Conservation (phyloP, 1,140 invertebrate genomes). For the Caerostris darwini region DNA sequence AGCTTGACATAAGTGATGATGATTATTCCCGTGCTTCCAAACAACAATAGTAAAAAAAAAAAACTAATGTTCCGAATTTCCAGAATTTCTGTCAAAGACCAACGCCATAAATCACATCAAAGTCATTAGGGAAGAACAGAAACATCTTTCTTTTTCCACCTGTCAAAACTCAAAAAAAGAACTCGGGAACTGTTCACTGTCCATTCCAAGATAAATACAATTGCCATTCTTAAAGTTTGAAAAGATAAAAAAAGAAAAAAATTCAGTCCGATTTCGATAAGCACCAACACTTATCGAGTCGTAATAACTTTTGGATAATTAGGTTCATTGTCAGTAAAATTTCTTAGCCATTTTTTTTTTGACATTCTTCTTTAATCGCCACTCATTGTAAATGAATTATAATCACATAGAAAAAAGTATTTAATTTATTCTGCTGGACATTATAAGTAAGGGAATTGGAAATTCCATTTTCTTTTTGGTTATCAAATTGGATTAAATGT, state of each 20-base stretch:
- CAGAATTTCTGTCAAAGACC: conserved; percentile 61
- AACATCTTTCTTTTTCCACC: conserved; percentile 62
- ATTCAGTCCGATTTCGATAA: conserved; percentile 57
- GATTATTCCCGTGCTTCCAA: conserved; percentile 14
- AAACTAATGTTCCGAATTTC: conserved; percentile 65
- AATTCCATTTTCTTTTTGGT: neutral
- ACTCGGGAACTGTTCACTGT: neutral
- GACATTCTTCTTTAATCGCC: neutral
- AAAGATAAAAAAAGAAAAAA: neutral
- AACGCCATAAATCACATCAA: conserved; percentile 61
- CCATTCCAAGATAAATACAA: conserved; percentile 60
- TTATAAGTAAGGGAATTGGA: neutral
- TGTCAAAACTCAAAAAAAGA: conserved; percentile 58
- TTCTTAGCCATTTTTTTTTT: neutral
- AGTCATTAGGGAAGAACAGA: conserved; percentile 67
- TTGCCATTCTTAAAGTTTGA: conserved; percentile 19
- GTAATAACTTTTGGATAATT: conserved; percentile 1
- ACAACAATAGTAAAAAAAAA: neutral
- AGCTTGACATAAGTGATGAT: conserved; percentile 35
- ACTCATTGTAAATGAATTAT: conserved; percentile 12
- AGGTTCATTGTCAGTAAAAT: conserved; percentile 27
- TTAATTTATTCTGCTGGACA: conserved; percentile 5
- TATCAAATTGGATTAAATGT: too few relatives aligned
- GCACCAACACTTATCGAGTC: conserved; percentile 8
- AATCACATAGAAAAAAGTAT: neutral